Percentiles rank a stretch among this genome's conserved stretches.
Conservation (phyloP, 1,140 invertebrate species). For the Onthophagus taurus region DNA sequence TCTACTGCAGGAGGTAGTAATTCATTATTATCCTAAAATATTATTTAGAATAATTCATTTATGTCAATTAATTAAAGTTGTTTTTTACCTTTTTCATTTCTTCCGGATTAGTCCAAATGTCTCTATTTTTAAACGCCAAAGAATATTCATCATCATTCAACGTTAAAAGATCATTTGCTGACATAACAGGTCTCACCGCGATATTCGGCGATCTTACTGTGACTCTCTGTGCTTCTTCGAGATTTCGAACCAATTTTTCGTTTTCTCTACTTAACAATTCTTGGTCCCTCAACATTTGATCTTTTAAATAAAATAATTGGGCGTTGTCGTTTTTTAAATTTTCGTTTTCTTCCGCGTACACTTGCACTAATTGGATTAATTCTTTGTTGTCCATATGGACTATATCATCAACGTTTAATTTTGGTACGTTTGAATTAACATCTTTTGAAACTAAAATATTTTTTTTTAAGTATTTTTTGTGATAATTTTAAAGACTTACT, state of each 20-base stretch:
- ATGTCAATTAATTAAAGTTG: too few relatives aligned
- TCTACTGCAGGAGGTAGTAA: too few relatives aligned
- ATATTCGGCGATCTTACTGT: too few relatives aligned
- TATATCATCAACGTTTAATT: conserved; percentile 60
- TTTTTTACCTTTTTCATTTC: too few relatives aligned
- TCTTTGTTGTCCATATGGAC: conserved; percentile 60
- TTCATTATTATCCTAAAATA: too few relatives aligned
- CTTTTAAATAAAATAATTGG: conserved; percentile 70
- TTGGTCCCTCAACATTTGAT: conserved; percentile 76
- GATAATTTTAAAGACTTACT: neutral
- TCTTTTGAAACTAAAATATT: conserved; percentile 5
- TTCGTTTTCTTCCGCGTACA: conserved; percentile 81
- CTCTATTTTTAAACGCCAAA: too few relatives aligned
- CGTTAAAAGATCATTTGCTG: too few relatives aligned
- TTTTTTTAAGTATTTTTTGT: neutral
- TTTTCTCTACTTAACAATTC: conserved; percentile 85
- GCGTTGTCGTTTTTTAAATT: conserved; percentile 76
- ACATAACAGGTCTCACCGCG: too few relatives aligned
- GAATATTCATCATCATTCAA: too few relatives aligned
- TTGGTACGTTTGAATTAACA: conserved; percentile 39
- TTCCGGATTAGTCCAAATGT: too few relatives aligned
- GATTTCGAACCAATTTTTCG: conserved; percentile 73
- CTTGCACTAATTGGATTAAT: conserved; percentile 60
- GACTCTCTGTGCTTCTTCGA: too few relatives aligned
- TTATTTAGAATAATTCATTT: too few relatives aligned